Conservation (phyloP, 2,888 invertebrate genomes). For the Polylopha cassiicola region DNA sequence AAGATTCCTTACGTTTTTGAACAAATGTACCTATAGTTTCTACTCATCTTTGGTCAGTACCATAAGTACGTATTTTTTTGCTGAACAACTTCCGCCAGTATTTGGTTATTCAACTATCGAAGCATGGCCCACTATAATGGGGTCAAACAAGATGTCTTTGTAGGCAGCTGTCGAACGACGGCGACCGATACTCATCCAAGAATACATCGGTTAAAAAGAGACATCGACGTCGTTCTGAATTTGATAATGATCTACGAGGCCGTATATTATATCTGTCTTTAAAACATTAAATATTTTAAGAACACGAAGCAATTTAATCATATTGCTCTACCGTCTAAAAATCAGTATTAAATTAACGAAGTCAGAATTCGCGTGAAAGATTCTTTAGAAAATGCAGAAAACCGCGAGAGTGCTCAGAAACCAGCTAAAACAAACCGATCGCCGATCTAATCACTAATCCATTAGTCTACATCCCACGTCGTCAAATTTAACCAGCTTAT, state of each 20-base stretch:
- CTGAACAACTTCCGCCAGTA: conserved; percentile 17
- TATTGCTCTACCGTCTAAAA: too few relatives aligned
- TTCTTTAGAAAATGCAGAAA: too few relatives aligned
- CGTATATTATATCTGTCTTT: too few relatives aligned
- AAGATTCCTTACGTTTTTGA: too few relatives aligned
- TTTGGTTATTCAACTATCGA: conserved; percentile 14
- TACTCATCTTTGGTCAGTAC: too few relatives aligned
- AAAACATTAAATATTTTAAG: conserved; percentile 25
- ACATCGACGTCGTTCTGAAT: conserved; percentile 46
- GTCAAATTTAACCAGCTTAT: conserved; percentile 3
- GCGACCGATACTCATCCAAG: conserved; percentile 55
- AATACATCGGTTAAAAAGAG: conserved; percentile 62
- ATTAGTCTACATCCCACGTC: conserved; percentile 6
- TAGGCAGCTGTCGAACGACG: conserved; percentile 63
- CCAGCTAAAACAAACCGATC: not conserved
- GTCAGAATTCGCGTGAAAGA: too few relatives aligned
- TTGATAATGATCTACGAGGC: conserved; percentile 45
- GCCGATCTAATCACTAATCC: conserved; percentile 8
- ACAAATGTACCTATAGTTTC: too few relatives aligned
- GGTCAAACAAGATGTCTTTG: conserved; percentile 49
- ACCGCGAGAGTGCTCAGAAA: too few relatives aligned
- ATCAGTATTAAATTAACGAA: too few relatives aligned
- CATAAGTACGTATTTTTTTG: too few relatives aligned
- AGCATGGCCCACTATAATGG: conserved; percentile 39
- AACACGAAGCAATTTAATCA: too few relatives aligned